These are phyloP conservation scores for Propithecus deckenii DNA, from an alignment of 2,797 vertebrate species.

Conservation along the genomic window DNA sequence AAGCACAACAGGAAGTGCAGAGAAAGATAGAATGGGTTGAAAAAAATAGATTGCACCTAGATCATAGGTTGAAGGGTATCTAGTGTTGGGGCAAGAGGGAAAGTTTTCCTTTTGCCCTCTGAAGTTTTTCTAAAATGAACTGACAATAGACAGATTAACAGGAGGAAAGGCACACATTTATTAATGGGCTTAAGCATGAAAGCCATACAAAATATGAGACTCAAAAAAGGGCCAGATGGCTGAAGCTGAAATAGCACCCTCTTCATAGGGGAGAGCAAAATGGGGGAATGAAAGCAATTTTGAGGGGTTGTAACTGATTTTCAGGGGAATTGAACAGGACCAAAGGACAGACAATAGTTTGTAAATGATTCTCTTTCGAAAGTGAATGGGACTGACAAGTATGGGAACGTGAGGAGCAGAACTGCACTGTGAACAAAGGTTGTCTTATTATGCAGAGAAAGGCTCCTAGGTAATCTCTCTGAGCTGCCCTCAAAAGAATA, in stretches of 20 bases:
- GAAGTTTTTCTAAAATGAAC: not conserved
- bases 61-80: not conserved
- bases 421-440: not conserved
- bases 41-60: not conserved
- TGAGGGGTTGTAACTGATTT: not conserved
- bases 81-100: not conserved
- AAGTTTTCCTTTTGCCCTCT: not conserved
- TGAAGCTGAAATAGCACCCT: not conserved
- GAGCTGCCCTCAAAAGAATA: not conserved
- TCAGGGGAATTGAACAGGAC: not conserved
- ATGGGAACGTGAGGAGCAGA: not conserved
- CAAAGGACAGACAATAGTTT: not conserved
- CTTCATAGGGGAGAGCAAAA: not conserved
- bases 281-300: not conserved
- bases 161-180: not conserved
- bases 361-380: not conserved
- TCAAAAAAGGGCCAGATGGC: not conserved
- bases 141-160: not conserved
- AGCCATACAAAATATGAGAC: not conserved
- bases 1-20: not conserved
- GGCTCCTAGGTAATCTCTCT: not conserved
- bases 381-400: not conserved
- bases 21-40: not conserved
- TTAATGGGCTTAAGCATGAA: not conserved
- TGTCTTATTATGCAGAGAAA: not conserved